Conservation (phyloP, 2,113 vertebrate genomes). For the Cyanocitta stelleri region DNA sequence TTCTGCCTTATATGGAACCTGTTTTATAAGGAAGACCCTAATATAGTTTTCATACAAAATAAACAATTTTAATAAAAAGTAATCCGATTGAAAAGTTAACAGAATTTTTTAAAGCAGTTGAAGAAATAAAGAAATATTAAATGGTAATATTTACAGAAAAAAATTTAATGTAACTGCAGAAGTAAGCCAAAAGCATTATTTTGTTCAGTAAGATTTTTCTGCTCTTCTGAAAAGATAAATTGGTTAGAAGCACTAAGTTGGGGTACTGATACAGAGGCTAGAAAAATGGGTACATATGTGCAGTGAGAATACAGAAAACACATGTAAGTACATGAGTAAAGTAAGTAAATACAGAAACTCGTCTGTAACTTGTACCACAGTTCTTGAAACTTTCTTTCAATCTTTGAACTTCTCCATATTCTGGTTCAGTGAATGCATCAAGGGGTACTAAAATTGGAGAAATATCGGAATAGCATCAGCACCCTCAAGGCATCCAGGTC, state of each 20-base stretch:
- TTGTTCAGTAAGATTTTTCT: background rate
- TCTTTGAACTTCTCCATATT: background rate
- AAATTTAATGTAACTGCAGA: background rate
- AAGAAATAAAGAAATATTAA: background rate
- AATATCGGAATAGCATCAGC: background rate
- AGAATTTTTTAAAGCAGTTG: background rate
- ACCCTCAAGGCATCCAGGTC: background rate
- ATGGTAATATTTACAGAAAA: background rate
- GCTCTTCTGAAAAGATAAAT: background rate
- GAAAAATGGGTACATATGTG: background rate
- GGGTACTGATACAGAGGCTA: background rate
- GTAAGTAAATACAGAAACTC: background rate
- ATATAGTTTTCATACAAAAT: background rate
- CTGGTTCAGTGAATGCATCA: background rate
- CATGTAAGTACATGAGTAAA: too few species aligned
- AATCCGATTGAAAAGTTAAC: background rate
- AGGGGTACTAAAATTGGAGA: background rate
- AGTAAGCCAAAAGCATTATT: background rate
- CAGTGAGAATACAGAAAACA: background rate
- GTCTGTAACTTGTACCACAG: background rate
- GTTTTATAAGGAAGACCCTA: background rate
- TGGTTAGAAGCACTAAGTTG: background rate
- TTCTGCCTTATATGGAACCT: background rate
- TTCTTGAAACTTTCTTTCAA: background rate
- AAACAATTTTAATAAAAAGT: background rate